Evolutionary conservation across 2,888 invertebrate species (phyloP), one percentile per base, ranked within the genome.

Genomic region (Pseudococcus viburni): DNA sequence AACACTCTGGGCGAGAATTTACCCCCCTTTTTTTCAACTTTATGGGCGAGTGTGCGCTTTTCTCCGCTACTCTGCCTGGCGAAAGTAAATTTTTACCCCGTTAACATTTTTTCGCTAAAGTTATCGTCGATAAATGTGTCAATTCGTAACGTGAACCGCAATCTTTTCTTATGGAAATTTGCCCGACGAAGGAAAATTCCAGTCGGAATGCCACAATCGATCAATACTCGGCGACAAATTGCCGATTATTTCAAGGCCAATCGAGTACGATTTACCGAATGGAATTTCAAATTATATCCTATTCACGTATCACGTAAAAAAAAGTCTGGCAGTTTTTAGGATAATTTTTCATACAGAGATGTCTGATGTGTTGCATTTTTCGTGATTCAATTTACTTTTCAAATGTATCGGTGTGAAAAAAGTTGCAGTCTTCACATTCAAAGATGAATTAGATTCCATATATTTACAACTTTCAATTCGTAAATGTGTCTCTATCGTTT

Each of bases 121-220:
- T 12, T 68, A 26, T 68, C 68, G 64, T 64, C 68, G 68, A 26
- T 68, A 68, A 68, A 68, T 68, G 68, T 26, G 68, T 68, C 68
- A 22, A 26, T 68, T 68, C 68, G 22, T 26, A 68, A 26, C 12
- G 26, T 9, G 22, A 26, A 68, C 26, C 68, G n/a, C 64, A 22
- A 68, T 68, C 12, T 68, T 68, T 22, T 26, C 68, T 26, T 12
- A 68, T 68, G 68, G 68, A 68, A 68, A 26, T 68, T 68, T 68
- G n/a, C 26, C 68, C 0, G 12, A 9, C n/a, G 51, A 19, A 64
- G 64, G 7, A 64, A 64, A 64, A 51, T 15, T 51, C 51, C 51
- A 51, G 12, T 51, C 15, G 11, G 51, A 51, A 12, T 51, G 51
- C 51, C 51, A 15, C 51, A 51, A 51, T 51, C 51, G 51, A 51